A percentile compares a stretch with the other conserved stretches of the same genome.
Evolutionary conservation across 2,797 vertebrate species (phyloP).

Genomic region (Alectoris magna): DNA sequence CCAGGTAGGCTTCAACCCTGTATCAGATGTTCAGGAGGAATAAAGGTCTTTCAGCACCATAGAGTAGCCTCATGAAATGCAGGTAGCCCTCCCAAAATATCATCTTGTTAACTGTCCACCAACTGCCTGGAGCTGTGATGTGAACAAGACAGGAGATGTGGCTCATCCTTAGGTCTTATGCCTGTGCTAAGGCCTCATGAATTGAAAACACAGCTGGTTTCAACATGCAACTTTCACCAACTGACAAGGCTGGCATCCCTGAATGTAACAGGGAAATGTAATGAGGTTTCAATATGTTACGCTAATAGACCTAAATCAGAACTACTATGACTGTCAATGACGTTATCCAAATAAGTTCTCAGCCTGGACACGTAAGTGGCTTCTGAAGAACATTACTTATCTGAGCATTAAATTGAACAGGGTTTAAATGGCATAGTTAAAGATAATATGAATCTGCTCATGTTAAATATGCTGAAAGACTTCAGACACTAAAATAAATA

Average conservation of each 20-base stretch:
- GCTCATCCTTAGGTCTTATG: neutral
- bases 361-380: constrained; percentile 30
- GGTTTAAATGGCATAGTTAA: constrained; percentile 63
- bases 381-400: constrained; percentile 46
- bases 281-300: constrained; percentile 53
- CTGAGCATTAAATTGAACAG: constrained; percentile 25
- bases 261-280: constrained; percentile 8
- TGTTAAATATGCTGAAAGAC: constrained; percentile 60
- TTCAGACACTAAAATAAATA: constrained; percentile 63
- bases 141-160: neutral
- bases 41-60: neutral
- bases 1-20: neutral
- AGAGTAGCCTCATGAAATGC: neutral
- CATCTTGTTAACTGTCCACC: neutral
- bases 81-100: neutral
- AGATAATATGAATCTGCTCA: constrained; percentile 56
- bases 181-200: neutral
- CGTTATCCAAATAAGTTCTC: constrained; percentile 41
- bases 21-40: neutral
- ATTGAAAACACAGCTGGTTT: constrained; percentile 21
- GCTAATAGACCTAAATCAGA: constrained; percentile 37
- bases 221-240: neutral
- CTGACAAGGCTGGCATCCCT: constrained; percentile 31
- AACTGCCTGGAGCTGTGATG: neutral
- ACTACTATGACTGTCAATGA: constrained; percentile 25